These are phyloP conservation scores for Auanema sp. DNA, from an alignment of 2,888 invertebrate genomes.

Conservation along the genomic window DNA sequence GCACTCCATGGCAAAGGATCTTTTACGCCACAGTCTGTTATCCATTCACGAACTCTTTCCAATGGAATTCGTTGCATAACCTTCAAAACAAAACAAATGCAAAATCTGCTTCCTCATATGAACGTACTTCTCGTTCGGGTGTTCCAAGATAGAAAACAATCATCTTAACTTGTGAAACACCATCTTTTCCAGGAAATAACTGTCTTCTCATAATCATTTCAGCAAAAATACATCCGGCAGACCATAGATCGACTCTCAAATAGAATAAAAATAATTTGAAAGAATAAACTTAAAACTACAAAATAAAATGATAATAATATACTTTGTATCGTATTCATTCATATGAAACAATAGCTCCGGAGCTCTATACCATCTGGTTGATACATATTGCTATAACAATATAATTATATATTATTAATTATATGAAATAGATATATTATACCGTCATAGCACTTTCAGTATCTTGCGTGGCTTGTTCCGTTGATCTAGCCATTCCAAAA, in stretches of 20 bases:
- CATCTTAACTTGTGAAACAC: slow-evolving; percentile 63
- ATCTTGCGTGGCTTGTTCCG: slow-evolving; percentile 38
- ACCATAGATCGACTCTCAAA: slow-evolving; percentile 68
- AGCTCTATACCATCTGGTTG: slow-evolving; percentile 65
- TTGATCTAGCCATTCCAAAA: slow-evolving; percentile 66
- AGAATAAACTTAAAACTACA: neutral
- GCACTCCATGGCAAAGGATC: slow-evolving; percentile 64
- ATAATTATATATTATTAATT: slow-evolving; percentile 3
- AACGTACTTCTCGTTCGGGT: slow-evolving; percentile 61
- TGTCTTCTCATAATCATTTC: slow-evolving; percentile 68
- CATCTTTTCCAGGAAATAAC: slow-evolving; percentile 66
- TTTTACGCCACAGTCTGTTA: slow-evolving; percentile 51
- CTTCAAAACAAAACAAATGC: neutral
- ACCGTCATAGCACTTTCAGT: slow-evolving; percentile 49
- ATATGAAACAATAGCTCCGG: slow-evolving; percentile 68
- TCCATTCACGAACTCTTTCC: slow-evolving; percentile 64
- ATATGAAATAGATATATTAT: neutral
- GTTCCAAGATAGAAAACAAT: slow-evolving; percentile 66
- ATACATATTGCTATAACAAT: slow-evolving; percentile 66
- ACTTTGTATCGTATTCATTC: slow-evolving; percentile 66
- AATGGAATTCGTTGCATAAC: slow-evolving; percentile 58
- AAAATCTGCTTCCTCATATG: too few species aligned
- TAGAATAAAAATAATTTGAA: slow-evolving; percentile 1
- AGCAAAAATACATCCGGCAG: slow-evolving; percentile 68
- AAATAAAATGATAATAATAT: slow-evolving; percentile 8